A percentile compares a stretch with the other conserved stretches of the same genome.
phyloP scores from a whole-genome alignment of 2,797 vertebrate species.

The Acanthurus lineatus region DNA sequence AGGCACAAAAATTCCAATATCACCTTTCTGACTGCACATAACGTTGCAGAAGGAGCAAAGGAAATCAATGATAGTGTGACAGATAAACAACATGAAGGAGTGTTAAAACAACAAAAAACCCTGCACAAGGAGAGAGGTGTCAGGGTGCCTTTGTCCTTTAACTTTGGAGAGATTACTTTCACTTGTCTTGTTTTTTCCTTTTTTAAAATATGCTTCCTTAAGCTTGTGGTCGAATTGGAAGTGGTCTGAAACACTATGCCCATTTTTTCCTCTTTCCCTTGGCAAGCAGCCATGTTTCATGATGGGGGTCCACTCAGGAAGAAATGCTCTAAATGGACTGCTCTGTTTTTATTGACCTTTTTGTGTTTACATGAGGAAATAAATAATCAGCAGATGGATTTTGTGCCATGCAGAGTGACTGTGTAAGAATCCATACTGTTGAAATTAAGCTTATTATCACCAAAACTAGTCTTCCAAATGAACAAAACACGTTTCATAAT shows the following conservation, averaged over 20 bases:
- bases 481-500: not conserved
- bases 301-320: slow-evolving; percentile 28
- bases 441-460: slow-evolving; percentile 7
- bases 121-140: slow-evolving; percentile 10
- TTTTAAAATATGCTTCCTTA: slow-evolving; percentile 21
- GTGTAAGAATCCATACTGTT: slow-evolving; percentile 7
- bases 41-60: slow-evolving; percentile 31
- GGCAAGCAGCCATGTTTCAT: slow-evolving; percentile 28
- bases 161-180: slow-evolving; percentile 15
- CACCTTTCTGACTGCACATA: slow-evolving; percentile 53
- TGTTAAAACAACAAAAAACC: slow-evolving; percentile 11
- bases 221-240: slow-evolving; percentile 18
- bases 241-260: slow-evolving; percentile 17
- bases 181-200: slow-evolving; percentile 13
- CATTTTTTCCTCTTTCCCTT: slow-evolving; percentile 27
- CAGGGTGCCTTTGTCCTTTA: slow-evolving; percentile 36
- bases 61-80: slow-evolving; percentile 61
- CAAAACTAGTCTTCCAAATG: not conserved
- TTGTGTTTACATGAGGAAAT: slow-evolving; percentile 54
- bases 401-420: slow-evolving; percentile 27
- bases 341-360: slow-evolving; percentile 52
- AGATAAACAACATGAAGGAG: slow-evolving; percentile 46
- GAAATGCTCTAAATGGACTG: slow-evolving; percentile 26
- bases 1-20: slow-evolving; percentile 72
- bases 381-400: slow-evolving; percentile 56